phyloP scores from a whole-genome alignment of 2,888 invertebrate genomes.

The Alloplasta piceator region DNA sequence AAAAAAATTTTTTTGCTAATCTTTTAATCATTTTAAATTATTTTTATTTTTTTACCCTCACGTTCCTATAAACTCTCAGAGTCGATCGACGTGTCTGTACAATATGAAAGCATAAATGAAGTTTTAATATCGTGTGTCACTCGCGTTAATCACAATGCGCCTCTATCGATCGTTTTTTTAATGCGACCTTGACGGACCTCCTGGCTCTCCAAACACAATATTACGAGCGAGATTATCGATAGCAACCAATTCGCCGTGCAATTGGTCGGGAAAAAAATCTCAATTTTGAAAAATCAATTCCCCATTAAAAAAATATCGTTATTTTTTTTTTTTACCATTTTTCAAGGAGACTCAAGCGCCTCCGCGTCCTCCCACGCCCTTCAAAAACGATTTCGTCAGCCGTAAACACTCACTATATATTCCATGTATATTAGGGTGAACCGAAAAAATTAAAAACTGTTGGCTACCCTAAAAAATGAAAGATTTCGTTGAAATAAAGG shows the following conservation, averaged over 20 bases:
- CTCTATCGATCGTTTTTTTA: conserved; percentile 56
- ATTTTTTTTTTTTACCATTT: background rate
- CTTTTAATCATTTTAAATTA: too few species aligned
- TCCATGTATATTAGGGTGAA: too few species aligned
- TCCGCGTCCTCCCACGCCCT: too few species aligned
- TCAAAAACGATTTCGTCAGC: too few species aligned
- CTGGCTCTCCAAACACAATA: too few species aligned
- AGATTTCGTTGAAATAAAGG: too few species aligned
- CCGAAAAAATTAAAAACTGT: too few species aligned
- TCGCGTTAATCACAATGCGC: conserved; percentile 59
- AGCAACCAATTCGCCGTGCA: background rate
- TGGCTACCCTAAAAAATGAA: too few species aligned
- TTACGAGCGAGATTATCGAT: too few species aligned
- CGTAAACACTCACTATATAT: too few species aligned
- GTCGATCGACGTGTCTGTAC: background rate
- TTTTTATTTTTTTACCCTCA: background rate
- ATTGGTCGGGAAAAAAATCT: background rate
- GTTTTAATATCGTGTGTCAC: conserved; percentile 53
- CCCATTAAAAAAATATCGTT: background rate
- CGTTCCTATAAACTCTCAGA: background rate
- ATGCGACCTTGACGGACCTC: conserved; percentile 42
- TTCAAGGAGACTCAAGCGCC: too few species aligned
- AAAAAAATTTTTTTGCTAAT: too few species aligned
- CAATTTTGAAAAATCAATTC: background rate
- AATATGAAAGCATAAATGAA: background rate